Base-by-base conservation (phyloP, 2,888 invertebrate species). In the Agrochola macilenta region DNA sequence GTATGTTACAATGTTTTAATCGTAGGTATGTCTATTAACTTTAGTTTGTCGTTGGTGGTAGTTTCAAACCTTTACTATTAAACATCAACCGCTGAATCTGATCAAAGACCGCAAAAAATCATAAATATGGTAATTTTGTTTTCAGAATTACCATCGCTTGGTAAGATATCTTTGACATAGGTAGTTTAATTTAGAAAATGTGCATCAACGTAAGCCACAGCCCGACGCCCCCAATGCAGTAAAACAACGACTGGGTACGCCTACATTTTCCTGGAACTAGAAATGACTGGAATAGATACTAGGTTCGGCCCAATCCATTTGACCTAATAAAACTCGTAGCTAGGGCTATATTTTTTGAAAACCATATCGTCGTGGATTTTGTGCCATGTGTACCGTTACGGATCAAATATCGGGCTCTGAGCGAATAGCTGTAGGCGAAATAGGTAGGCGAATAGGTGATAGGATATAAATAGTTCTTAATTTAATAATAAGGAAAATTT, bases 281-380 rank as follows among this genome's bases (percentile, higher is more conserved):
- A 23, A 14, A 14, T 30, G 8, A 23, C 46, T 46, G 26, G 26
- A 65, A 65, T 46, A 46, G 20, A 1, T 26, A 46, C 26, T 68
- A 49, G 30, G 9, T 61, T 11, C 23, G 57, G 26, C 30, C 57
- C 5, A 39, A 70, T 58, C 23, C 35, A 35, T 76, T 68, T 79
- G 69, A 69, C 65, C 57, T 26, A 78, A 30, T 78, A 69, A 83
- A 78, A 69, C 30, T 83, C 58, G 60, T 57, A 78, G 46, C 54
- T 78, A 20, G 30, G 49, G 66, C 23, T 12, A 77, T 11, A 5
- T 39, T 79, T 83, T 78, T 84, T 52, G 9, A 65, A 66, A 78
- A 54, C 39, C 46, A 69, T 65, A 26, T 35, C 35, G 17, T 23
- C 17, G 39, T 35, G 46, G 35, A n/a, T 65, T 65, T 26, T 57